Percentiles rank a stretch among this genome's conserved stretches.
phyloP scores from a whole-genome alignment of 2,888 invertebrate species.

The Doris montereyensis region DNA sequence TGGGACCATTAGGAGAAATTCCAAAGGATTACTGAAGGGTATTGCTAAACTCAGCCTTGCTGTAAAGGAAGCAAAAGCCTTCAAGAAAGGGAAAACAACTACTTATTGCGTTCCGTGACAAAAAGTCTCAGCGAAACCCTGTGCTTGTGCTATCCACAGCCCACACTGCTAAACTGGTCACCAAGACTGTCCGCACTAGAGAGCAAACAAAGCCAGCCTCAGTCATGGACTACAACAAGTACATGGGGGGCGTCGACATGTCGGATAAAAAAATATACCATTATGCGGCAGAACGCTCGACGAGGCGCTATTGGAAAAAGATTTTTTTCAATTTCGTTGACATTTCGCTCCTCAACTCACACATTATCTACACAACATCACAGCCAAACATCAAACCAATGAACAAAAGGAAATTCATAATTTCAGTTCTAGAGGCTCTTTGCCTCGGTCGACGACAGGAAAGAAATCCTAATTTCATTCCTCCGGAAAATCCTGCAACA shows the following conservation, averaged over 20 bases:
- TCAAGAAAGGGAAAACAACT: background rate
- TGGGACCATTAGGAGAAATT: constrained; percentile 25
- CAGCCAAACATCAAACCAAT: background rate
- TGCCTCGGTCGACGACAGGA: background rate
- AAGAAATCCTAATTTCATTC: background rate
- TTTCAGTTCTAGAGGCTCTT: background rate
- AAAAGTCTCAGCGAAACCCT: background rate
- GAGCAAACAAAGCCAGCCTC: background rate
- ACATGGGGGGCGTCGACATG: constrained; percentile 30
- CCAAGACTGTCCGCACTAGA: background rate
- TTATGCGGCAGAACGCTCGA: background rate
- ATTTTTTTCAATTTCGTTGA: background rate
- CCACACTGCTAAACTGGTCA: background rate
- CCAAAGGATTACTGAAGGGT: background rate
- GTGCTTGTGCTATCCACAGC: background rate
- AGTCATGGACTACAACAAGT: constrained; percentile 16
- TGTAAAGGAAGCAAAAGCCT: background rate
- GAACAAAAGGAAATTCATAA: background rate
- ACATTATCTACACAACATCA: background rate
- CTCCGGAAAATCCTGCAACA: background rate
- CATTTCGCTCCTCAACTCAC: background rate
- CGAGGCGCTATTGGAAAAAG: constrained; percentile 22
- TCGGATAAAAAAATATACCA: constrained; percentile 2
- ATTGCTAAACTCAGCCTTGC: background rate
- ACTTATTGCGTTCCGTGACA: constrained; percentile 9